A percentile compares a stretch with the other conserved stretches of the same genome.
Conservation (phyloP, 1,140 invertebrate genomes). For the Diabrotica undecimpunctata region DNA sequence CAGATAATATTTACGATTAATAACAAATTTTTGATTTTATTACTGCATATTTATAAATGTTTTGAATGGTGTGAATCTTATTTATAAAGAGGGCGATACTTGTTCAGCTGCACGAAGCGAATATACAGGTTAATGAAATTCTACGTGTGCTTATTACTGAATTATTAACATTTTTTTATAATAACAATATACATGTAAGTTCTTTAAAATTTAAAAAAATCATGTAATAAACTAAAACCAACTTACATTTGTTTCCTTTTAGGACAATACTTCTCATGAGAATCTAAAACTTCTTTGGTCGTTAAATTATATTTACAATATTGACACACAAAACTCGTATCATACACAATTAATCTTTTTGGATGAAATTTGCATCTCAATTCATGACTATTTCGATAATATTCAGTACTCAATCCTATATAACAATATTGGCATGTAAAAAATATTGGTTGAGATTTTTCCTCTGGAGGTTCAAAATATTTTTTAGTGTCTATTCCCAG, state of each 20-base stretch:
- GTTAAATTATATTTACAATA: background rate
- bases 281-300: background rate
- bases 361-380: conserved; percentile 18
- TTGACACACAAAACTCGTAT: background rate
- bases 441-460: background rate
- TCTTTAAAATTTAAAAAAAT: no score
- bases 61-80: no score
- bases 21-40: no score
- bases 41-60: no score
- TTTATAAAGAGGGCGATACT: no score
- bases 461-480: conserved; percentile 18
- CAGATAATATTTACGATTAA: no score
- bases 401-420: conserved; percentile 7
- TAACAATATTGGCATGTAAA: conserved; percentile 19
- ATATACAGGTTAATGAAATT: no score
- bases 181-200: no score
- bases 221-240: no score
- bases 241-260: background rate
- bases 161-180: no score
- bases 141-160: no score
- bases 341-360: conserved; percentile 5
- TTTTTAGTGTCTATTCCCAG: conserved; percentile 37
- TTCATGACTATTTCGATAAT: conserved; percentile 17
- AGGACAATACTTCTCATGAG: background rate
- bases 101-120: no score